Evolutionary conservation across 2,797 vertebrate species (phyloP).

Genomic region (Halcyon chelicuti): DNA sequence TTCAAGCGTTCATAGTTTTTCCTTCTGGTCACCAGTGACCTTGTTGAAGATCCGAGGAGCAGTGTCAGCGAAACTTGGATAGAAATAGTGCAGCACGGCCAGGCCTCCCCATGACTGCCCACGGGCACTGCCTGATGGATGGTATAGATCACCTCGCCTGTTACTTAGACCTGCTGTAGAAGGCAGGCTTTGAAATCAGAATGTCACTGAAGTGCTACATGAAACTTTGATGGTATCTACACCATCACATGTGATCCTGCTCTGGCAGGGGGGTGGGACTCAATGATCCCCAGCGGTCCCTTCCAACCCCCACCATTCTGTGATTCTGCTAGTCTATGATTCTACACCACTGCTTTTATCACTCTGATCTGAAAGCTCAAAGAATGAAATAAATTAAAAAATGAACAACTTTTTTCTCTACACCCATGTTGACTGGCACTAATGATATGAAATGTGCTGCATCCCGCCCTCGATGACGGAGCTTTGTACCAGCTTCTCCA

Average conservation of each 20-base stretch:
- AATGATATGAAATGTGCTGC: too few relatives aligned
- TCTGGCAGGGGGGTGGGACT: too few relatives aligned
- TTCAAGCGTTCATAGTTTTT: fast-evolving
- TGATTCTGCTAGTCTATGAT: too few relatives aligned
- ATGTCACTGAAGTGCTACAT: fast-evolving
- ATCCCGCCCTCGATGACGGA: neutral
- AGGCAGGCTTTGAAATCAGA: neutral
- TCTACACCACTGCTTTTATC: neutral
- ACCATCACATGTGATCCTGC: too few relatives aligned
- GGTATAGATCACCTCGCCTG: fast-evolving
- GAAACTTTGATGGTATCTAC: neutral
- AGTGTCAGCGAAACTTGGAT: fast-evolving
- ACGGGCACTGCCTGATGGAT: fast-evolving
- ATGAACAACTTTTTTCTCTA: neutral
- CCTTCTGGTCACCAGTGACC: neutral
- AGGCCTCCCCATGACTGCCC: fast-evolving
- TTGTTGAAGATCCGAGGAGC: neutral
- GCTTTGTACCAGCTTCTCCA: neutral
- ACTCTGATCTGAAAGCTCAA: neutral
- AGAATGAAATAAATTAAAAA: neutral
- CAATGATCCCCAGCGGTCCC: too few relatives aligned
- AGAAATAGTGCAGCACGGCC: fast-evolving
- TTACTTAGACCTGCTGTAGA: fast-evolving
- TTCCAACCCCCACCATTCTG: too few relatives aligned
- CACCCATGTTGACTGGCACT: neutral